Base-by-base conservation (phyloP, 1,140 invertebrate species). In the Stenopsyche tienmushanensis region DNA sequence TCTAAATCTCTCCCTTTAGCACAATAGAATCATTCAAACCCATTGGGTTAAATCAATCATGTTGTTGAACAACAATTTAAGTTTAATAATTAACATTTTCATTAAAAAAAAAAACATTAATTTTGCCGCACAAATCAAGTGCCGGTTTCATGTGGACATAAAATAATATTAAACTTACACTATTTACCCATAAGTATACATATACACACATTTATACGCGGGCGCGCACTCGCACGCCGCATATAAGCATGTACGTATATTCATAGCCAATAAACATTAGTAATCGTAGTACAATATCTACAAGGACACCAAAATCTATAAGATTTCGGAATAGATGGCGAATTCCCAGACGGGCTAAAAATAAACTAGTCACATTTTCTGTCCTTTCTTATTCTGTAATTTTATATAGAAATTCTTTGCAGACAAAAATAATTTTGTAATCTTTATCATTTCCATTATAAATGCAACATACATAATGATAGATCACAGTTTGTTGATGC, bases 41-140 rank as follows among this genome's bases (percentile, higher is more conserved):
- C 53, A 55, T 55, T 55, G 53, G 53, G 53, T 55, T 55, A 55
- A 58, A 58, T 58, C 18, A 45, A 58, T 34, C 10, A 58, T 58
- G 55, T 58, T 58, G 39, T 45, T n/a, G 55, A 17, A 45, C 53
- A 55, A 58, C 55, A 58, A 45, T 58, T 58, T 34, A 55, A 39
- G 18, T 9, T 17, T 39, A 18, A 15, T 18, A 15, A 58, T 58
- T 17, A 58, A 58, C 10, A 20, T 25, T 26, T 39, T 39, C 15
- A 54, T n/a, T 1, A 18, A 3, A 55, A 55, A 7, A 3, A 58
- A 42, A 58, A 44, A 2, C 39, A 23, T 9, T 2, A 13, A 45
- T 44, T 17, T 44, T n/a, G 10, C 10, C 20, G 15, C n/a, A 39
- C 29, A 34, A 8, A 34, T 5, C 29, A 7, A 7, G 29, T 34